Conservation (phyloP, 2,797 vertebrate species). For the Eidolon dupreanum region DNA sequence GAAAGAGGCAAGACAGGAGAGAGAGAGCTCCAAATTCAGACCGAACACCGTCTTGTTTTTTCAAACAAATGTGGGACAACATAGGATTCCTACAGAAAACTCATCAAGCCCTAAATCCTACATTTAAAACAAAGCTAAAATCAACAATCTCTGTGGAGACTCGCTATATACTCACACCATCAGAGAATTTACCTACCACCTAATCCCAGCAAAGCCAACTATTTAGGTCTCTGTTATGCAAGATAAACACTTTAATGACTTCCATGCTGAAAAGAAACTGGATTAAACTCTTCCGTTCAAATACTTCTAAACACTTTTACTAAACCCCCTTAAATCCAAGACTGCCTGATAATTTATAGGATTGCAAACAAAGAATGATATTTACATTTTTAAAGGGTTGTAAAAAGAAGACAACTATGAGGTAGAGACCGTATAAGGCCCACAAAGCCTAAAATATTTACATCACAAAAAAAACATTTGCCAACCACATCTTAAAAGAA, state of each 20-base stretch:
- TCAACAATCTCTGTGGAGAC: background rate
- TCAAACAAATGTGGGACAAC: background rate
- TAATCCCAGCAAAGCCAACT: background rate
- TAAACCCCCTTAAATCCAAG: slow-evolving; percentile 10
- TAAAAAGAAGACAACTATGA: background rate
- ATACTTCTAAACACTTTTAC: background rate
- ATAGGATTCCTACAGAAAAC: background rate
- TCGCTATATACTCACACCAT: background rate
- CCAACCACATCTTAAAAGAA: background rate
- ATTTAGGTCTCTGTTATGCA: background rate
- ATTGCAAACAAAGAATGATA: background rate
- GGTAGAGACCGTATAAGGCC: background rate
- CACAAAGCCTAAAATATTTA: background rate
- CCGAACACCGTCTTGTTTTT: background rate
- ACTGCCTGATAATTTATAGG: background rate
- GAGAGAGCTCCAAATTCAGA: background rate
- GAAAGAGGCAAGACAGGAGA: fast-evolving
- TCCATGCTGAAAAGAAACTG: background rate
- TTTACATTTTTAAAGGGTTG: background rate
- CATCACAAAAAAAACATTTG: background rate
- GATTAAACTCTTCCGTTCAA: background rate
- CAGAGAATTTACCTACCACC: background rate
- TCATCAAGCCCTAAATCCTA: background rate
- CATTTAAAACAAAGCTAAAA: background rate
- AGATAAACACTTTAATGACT: background rate